Base-by-base conservation (phyloP, 2,888 invertebrate genomes). In the Alcis repandata region DNA sequence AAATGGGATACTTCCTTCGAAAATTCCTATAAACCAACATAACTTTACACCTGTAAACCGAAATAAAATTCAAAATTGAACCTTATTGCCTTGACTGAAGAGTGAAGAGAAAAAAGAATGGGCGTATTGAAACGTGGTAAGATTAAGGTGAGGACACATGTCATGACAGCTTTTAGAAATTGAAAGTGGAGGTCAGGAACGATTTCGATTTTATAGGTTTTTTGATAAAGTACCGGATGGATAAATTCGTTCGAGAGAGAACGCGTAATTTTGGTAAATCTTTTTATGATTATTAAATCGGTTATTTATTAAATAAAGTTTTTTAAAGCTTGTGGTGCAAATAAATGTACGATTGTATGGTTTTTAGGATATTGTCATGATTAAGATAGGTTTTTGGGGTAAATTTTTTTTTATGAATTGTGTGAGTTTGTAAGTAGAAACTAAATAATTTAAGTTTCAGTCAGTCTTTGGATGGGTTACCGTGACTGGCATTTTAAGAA, bases 1-100 rank as follows among this genome's bases (percentile, higher is more conserved):
- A 88, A 85, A 80, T 78, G 76, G 68, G 73, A 81, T 83, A 78
- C 85, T 85, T 83, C 80, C 79, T 78, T 72, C 70, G 68, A 68
- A 64, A 52, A 68, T 71, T 68, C 58, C 61, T 11, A n/a, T 22
- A 41, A 59, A 54, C 68, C 45, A 61, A 45, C 27, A n/a, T 54
- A 19, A 49, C 2, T 19, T 33, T 52, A 27, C 59, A 3, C 9
- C 0, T 22, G 1, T 1, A 11, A 57, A 40, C 15, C n/a, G 9
- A 40, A 33, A 19, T 46, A n/a, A 15, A 48, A 64, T 17, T 59
- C 46, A 32, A 83, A 59, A 67, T 65, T 70, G 46, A 63, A 77
- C 74, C 75, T 74, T 79, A 79, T 4, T 0, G 0, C 15, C 0
- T 69, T 27, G 66, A 71, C 72, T 69, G 56, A 52, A 13, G 49